Conservation (phyloP, 2,888 invertebrate species). For the Poecilus cupreus region DNA sequence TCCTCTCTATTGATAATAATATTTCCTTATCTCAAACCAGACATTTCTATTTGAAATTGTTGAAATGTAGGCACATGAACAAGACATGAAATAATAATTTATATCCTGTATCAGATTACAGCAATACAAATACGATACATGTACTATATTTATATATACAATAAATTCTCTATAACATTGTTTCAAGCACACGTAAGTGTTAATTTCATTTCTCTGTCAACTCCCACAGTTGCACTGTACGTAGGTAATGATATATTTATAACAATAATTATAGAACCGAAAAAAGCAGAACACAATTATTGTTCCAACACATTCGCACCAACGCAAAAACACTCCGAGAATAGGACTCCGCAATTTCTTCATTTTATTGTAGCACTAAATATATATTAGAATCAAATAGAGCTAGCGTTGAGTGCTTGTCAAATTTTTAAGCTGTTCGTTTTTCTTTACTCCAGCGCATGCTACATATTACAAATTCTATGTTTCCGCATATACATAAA, state of each 20-base stretch:
- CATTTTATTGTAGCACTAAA: background rate
- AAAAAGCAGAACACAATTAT: constrained; percentile 25
- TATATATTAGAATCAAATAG: too few species aligned
- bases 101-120: constrained; percentile 32
- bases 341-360: background rate
- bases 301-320: constrained; percentile 25
- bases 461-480: too few species aligned
- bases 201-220: constrained; percentile 38
- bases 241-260: constrained; percentile 50
- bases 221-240: constrained; percentile 25
- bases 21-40: background rate
- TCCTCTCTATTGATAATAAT: constrained; percentile 6
- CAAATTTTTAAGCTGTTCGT: background rate
- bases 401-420: too few species aligned
- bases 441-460: background rate
- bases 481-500: background rate
- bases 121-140: constrained; percentile 18
- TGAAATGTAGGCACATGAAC: constrained; percentile 14
- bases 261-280: constrained; percentile 40
- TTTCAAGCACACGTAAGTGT: constrained; percentile 26
- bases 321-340: background rate
- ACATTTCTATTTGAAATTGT: background rate
- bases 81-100: constrained; percentile 15
- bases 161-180: constrained; percentile 28
- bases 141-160: constrained; percentile 15